Percentiles rank a stretch among this genome's conserved stretches.
Evolutionary conservation across 1,140 invertebrate genomes (phyloP).

Genomic region (Atopsyche davidsoni): DNA sequence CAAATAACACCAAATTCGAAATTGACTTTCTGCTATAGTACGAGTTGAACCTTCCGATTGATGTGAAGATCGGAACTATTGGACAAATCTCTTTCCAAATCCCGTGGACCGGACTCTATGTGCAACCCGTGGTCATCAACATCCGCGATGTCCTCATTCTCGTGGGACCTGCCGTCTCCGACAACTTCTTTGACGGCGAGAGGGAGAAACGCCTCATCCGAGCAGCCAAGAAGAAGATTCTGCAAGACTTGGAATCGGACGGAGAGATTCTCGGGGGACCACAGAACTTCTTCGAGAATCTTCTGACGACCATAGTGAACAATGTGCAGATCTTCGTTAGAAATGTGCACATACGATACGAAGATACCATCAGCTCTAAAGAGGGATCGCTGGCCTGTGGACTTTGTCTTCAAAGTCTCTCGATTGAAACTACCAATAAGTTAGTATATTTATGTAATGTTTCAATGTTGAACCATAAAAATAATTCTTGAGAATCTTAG

Average conservation of each 20-base stretch:
- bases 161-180: slow-evolving; percentile 64
- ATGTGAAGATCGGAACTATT: slow-evolving; percentile 72
- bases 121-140: slow-evolving; percentile 60
- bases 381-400: slow-evolving; percentile 66
- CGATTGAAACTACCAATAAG: slow-evolving; percentile 76
- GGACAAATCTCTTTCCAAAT: slow-evolving; percentile 71
- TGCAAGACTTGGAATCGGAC: slow-evolving; percentile 48
- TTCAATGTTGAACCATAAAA: not conserved
- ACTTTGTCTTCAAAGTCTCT: slow-evolving; percentile 71
- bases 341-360: slow-evolving; percentile 78
- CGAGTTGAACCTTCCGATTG: slow-evolving; percentile 72
- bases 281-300: slow-evolving; percentile 62
- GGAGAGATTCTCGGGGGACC: slow-evolving; percentile 47
- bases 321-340: slow-evolving; percentile 75
- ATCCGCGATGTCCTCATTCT: slow-evolving; percentile 73
- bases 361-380: slow-evolving; percentile 64
- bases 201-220: slow-evolving; percentile 64
- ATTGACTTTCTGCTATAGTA: too few relatives aligned
- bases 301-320: slow-evolving; percentile 69
- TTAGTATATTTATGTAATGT: slow-evolving; percentile 36
- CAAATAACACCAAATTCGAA: too few relatives aligned
- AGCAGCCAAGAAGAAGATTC: slow-evolving; percentile 61
- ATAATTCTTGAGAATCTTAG: too few relatives aligned
- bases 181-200: slow-evolving; percentile 65
- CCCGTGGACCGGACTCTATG: slow-evolving; percentile 70